A percentile compares a stretch with the other conserved stretches of the same genome.
Evolutionary conservation across 2,113 vertebrate genomes (phyloP).

Genomic region (Jaculus jaculus): DNA sequence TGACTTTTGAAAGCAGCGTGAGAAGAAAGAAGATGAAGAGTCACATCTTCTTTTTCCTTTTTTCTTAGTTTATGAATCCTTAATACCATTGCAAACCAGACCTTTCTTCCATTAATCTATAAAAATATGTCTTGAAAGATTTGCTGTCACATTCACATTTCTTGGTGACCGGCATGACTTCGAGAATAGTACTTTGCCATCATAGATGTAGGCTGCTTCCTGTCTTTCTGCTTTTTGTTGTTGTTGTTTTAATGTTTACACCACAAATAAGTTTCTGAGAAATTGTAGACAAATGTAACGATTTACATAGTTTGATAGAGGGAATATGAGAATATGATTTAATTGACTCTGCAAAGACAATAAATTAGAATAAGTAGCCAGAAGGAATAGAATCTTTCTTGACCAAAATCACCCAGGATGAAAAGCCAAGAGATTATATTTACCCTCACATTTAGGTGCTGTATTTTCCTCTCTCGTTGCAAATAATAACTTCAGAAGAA

Average conservation of each 20-base stretch:
- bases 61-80: neutral
- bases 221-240: neutral
- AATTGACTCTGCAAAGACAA: neutral
- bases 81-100: neutral
- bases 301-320: neutral
- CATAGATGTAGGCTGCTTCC: neutral
- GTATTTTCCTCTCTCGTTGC: neutral
- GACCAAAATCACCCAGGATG: neutral
- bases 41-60: neutral
- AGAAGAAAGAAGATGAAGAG: neutral
- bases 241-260: neutral
- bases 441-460: neutral
- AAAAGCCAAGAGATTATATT: neutral
- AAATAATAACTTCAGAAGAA: neutral
- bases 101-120: neutral
- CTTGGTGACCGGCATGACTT: neutral
- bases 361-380: neutral
- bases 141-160: neutral
- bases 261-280: neutral
- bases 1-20: constrained; percentile 23
- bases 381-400: neutral
- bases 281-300: neutral
- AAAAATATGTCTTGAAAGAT: constrained; percentile 15
- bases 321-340: neutral
- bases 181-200: neutral